Conservation (phyloP, 2,888 invertebrate genomes). For the Margaritifera margaritifera region DNA sequence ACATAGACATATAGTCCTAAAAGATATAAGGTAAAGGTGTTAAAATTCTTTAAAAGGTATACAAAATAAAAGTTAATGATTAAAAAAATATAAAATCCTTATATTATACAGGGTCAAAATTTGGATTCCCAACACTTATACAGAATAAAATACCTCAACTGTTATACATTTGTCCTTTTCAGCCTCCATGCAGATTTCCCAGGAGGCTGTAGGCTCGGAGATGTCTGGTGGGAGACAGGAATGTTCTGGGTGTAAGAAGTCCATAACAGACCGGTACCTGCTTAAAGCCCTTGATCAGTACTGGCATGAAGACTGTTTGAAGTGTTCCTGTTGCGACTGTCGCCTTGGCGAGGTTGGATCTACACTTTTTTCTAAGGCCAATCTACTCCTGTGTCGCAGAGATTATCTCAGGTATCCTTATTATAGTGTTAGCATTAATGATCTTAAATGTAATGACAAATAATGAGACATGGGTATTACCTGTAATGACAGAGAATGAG, state of each 20-base stretch:
- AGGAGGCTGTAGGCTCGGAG: conserved; percentile 40
- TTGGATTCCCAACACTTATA: no score
- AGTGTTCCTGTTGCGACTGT: conserved; percentile 90
- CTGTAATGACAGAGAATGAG: no score
- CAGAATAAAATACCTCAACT: no score
- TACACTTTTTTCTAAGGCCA: conserved; percentile 91
- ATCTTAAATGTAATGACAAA: no score
- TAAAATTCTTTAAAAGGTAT: no score
- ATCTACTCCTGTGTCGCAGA: conserved; percentile 91
- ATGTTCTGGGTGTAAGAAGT: conserved; percentile 89
- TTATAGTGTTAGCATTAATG: background rate
- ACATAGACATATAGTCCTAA: no score
- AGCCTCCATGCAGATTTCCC: conserved; percentile 64
- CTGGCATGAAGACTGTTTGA: conserved; percentile 96
- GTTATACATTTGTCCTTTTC: conserved; percentile 15
- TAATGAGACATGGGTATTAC: no score
- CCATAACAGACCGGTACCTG: conserved; percentile 86
- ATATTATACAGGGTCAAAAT: no score
- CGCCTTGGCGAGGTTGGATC: conserved; percentile 94
- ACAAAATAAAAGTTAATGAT: no score
- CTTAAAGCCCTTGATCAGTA: conserved; percentile 88
- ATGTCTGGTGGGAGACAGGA: conserved; percentile 72
- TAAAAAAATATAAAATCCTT: no score
- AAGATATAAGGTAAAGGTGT: no score
- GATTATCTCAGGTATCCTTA: conserved; percentile 88